phyloP scores from a whole-genome alignment of 2,113 vertebrate species.

The Tretioscincus oriximinensis region DNA sequence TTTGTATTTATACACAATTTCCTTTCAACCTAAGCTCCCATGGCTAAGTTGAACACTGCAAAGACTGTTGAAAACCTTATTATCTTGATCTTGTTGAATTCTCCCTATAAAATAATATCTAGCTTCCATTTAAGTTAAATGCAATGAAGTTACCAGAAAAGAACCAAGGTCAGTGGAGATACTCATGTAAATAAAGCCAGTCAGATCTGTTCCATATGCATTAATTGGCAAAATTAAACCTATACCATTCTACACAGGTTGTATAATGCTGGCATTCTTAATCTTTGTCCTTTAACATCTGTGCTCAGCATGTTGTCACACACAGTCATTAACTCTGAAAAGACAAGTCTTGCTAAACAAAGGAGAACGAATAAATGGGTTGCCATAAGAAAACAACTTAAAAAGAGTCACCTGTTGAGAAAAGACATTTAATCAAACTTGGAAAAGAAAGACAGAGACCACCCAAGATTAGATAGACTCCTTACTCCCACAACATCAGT shows the following conservation, averaged over 20 bases:
- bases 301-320: constrained; percentile 74
- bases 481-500: constrained; percentile 13
- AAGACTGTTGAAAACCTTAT: no score
- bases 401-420: constrained; percentile 76
- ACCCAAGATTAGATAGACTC: constrained; percentile 64
- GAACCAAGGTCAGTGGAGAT: neutral
- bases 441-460: constrained; percentile 52
- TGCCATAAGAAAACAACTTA: constrained; percentile 76
- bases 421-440: constrained; percentile 70
- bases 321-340: constrained; percentile 71
- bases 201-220: constrained; percentile 5
- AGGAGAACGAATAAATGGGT: constrained; percentile 67
- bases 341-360: constrained; percentile 65
- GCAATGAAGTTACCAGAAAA: constrained; percentile 11
- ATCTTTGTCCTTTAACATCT: constrained; percentile 64
- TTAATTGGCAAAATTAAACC: constrained; percentile 62
- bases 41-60: no score
- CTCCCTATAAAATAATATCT: no score
- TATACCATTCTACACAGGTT: neutral
- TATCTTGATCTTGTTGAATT: no score
- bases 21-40: no score
- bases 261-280: constrained; percentile 51
- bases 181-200: neutral
- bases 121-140: constrained; percentile 42
- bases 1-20: no score